Conservation (phyloP, 2,113 vertebrate species). For the Megaceryle torquata region DNA sequence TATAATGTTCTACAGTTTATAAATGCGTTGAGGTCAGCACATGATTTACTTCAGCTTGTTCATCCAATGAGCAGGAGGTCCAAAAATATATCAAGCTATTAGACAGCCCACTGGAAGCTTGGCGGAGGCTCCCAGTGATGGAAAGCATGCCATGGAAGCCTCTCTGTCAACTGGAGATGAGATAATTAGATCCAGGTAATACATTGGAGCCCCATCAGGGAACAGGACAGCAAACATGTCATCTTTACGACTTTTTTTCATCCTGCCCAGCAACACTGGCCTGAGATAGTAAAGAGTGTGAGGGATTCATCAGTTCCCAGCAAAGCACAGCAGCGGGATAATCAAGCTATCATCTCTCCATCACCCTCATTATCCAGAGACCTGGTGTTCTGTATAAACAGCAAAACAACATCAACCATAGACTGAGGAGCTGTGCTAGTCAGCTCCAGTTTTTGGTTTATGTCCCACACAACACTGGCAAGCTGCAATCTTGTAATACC, state of each 20-base stretch:
- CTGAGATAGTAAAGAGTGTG: slow-evolving; percentile 58
- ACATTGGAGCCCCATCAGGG: slow-evolving; percentile 80
- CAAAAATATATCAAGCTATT: slow-evolving; percentile 86
- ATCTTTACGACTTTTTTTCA: slow-evolving; percentile 78
- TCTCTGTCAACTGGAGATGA: slow-evolving; percentile 80
- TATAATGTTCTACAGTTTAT: slow-evolving; percentile 91
- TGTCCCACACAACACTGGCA: not conserved
- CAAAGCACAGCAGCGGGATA: slow-evolving; percentile 44
- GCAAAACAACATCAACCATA: not conserved
- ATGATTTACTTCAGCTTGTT: slow-evolving; percentile 93
- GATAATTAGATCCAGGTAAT: slow-evolving; percentile 89
- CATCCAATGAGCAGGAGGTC: slow-evolving; percentile 84
- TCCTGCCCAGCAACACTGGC: slow-evolving; percentile 64
- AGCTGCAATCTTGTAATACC: not conserved
- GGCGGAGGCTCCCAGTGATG: slow-evolving; percentile 76
- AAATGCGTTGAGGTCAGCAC: slow-evolving; percentile 95
- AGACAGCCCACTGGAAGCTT: slow-evolving; percentile 81
- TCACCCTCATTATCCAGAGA: slow-evolving; percentile 63
- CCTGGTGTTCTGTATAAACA: not conserved
- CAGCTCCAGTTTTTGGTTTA: not conserved
- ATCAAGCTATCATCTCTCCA: slow-evolving; percentile 66
- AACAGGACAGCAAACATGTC: slow-evolving; percentile 78
- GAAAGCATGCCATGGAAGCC: slow-evolving; percentile 73
- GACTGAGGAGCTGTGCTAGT: not conserved
- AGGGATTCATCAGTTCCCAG: slow-evolving; percentile 41